These are phyloP conservation scores for Dermochelys coriacea DNA, from an alignment of 2,797 vertebrate genomes.

Conservation along the genomic window DNA sequence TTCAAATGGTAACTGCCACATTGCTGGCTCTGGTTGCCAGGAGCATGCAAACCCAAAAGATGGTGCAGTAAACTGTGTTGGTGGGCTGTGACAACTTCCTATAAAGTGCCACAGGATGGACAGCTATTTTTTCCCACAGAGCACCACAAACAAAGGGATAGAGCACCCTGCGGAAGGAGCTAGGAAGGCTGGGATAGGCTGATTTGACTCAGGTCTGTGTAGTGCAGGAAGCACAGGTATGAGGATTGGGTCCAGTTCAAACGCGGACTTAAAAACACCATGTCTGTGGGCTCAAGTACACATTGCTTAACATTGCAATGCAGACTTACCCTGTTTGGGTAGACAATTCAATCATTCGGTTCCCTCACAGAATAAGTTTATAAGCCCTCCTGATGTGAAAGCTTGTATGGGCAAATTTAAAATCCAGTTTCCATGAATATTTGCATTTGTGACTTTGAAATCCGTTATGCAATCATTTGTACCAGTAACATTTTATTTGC, in stretches of 20 bases:
- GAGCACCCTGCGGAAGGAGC: no score
- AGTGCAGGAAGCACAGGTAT: not conserved
- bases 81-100: no score
- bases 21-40: no score
- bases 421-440: not conserved
- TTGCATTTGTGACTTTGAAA: not conserved
- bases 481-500: not conserved
- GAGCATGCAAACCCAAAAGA: no score
- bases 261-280: not conserved
- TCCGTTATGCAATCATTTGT: not conserved
- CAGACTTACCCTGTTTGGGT: not conserved
- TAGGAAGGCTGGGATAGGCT: no score
- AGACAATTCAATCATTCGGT: not conserved
- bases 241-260: not conserved
- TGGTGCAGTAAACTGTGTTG: no score
- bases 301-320: not conserved
- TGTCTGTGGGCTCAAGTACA: not conserved
- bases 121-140: no score
- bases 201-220: not conserved
- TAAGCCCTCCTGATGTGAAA: not conserved
- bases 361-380: not conserved
- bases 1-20: no score
- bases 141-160: no score
- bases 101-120: no score
- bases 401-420: not conserved